These are phyloP conservation scores for Cheirogaleus medius DNA, from an alignment of 2,113 vertebrate genomes.

Conservation along the genomic window DNA sequence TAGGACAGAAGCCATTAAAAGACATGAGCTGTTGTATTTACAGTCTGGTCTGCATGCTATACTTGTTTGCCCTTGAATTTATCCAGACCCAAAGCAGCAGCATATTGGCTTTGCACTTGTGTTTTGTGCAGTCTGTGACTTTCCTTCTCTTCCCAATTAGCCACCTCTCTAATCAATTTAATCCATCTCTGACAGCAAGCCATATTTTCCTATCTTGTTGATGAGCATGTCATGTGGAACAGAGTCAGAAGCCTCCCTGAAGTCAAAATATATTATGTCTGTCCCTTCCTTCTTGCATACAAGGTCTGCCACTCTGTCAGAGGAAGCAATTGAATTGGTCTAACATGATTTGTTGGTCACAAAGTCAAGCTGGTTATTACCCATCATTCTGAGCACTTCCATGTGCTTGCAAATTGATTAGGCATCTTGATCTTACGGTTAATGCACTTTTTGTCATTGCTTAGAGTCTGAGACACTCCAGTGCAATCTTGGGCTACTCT, in stretches of 20 bases:
- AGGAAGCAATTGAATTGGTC: conserved; percentile 63
- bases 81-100: conserved; percentile 19
- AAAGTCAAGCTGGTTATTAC: conserved; percentile 73
- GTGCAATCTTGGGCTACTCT: not conserved
- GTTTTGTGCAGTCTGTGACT: conserved; percentile 49
- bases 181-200: conserved; percentile 72
- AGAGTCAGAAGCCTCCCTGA: conserved; percentile 68
- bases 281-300: conserved; percentile 47
- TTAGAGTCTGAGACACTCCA: conserved; percentile 37
- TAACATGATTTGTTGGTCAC: conserved; percentile 77
- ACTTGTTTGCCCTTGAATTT: conserved; percentile 69
- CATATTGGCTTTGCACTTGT: conserved; percentile 40
- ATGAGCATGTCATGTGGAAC: conserved; percentile 77
- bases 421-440: conserved; percentile 64
- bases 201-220: conserved; percentile 76
- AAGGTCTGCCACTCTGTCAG: conserved; percentile 71
- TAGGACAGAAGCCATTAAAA: conserved; percentile 23
- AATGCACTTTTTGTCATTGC: conserved; percentile 73
- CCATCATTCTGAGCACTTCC: conserved; percentile 59
- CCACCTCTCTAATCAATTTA: conserved; percentile 75
- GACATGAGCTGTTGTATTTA: conserved; percentile 4
- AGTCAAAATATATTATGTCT: conserved; percentile 75
- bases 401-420: conserved; percentile 74
- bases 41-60: not conserved
- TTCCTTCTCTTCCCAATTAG: conserved; percentile 70